Percentiles rank a stretch among this genome's conserved stretches.
Evolutionary conservation across 1,140 invertebrate species (phyloP).

Genomic region (Psix sp.): DNA sequence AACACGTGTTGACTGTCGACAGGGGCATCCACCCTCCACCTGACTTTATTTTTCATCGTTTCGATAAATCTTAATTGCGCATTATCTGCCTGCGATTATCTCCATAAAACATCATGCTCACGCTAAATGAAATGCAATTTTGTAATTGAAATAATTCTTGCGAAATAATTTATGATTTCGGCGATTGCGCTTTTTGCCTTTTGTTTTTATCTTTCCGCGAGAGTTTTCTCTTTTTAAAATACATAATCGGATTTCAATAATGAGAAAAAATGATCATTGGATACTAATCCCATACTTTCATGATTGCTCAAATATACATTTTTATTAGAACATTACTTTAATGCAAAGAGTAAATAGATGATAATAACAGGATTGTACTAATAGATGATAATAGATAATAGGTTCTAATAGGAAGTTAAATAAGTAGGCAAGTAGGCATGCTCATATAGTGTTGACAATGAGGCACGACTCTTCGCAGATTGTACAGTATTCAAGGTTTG

Average conservation of each 20-base stretch:
- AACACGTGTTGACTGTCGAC: slow-evolving; percentile 42
- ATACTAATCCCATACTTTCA: no score
- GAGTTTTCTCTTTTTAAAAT: no score
- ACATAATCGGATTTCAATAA: no score
- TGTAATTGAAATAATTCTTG: slow-evolving; percentile 50
- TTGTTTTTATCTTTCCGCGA: no score
- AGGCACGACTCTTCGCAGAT: slow-evolving; percentile 57
- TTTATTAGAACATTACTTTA: slow-evolving; percentile 48
- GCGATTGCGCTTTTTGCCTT: no score
- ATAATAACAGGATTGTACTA: slow-evolving; percentile 61
- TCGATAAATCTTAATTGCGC: slow-evolving; percentile 66
- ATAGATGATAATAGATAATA: slow-evolving; percentile 63
- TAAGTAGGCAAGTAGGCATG: slow-evolving; percentile 61
- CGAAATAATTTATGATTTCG: no score
- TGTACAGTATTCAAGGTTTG: slow-evolving; percentile 55
- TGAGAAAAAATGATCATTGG: no score
- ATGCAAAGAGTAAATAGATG: slow-evolving; percentile 61
- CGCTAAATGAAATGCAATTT: slow-evolving; percentile 26
- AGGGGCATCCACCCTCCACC: slow-evolving; percentile 15
- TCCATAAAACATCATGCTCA: slow-evolving; percentile 32
- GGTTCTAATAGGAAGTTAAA: slow-evolving; percentile 63
- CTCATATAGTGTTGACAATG: slow-evolving; percentile 60
- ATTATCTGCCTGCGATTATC: slow-evolving; percentile 32
- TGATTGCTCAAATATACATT: no score
- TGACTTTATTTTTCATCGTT: slow-evolving; percentile 58